These are phyloP conservation scores for Papilio xuthus DNA, from an alignment of 1,140 invertebrate genomes.

Conservation along the genomic window DNA sequence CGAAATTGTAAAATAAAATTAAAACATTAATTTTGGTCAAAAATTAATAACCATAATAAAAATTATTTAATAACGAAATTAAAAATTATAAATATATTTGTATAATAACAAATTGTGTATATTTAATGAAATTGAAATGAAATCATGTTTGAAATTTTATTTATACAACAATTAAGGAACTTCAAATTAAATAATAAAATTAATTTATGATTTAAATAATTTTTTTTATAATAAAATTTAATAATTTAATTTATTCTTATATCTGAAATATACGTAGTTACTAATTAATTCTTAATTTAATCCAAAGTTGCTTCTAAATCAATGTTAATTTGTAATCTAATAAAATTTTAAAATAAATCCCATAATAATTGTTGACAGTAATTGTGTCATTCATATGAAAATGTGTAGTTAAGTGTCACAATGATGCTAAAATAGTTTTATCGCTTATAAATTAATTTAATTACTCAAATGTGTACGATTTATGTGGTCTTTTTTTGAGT, in stretches of 20 bases:
- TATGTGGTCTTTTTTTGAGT: background rate
- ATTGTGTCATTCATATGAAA: background rate
- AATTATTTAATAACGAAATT: background rate
- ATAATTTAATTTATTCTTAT: background rate
- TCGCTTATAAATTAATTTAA: background rate
- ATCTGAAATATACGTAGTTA: background rate
- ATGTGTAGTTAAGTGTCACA: background rate
- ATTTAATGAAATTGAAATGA: no score
- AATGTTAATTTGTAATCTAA: background rate
- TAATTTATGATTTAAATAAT: background rate
- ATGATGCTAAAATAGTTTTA: background rate
- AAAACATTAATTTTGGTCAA: background rate
- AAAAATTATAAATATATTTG: background rate
- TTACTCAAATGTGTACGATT: background rate
- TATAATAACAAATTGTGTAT: no score
- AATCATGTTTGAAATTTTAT: no score
- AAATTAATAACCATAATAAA: background rate
- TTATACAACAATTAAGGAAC: no score
- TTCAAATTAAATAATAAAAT: background rate
- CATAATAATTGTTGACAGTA: no score
- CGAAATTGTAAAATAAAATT: background rate
- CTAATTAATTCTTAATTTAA: background rate
- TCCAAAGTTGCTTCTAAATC: conserved; percentile 1
- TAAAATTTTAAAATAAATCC: background rate
- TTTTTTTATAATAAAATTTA: background rate